Evolutionary conservation across 2,113 vertebrate species (phyloP).

Genomic region (Clupea harengus): DNA sequence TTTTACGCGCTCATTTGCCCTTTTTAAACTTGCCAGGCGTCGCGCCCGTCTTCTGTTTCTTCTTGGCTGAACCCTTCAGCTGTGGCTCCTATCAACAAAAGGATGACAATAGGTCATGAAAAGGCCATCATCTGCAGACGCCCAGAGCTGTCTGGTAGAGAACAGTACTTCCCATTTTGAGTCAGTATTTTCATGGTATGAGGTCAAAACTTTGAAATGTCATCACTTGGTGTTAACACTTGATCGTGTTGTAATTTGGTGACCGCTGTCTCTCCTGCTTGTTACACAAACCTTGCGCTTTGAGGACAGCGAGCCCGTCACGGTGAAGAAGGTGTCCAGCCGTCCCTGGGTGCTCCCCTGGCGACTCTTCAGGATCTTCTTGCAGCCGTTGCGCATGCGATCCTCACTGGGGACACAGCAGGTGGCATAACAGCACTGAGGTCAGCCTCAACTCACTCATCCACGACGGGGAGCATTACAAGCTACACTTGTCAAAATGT

Average conservation of each 20-base stretch:
- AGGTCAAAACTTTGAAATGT: neutral
- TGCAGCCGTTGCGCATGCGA: constrained; percentile 83
- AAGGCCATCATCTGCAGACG: neutral
- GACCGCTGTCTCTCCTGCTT: neutral
- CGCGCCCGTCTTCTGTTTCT: constrained; percentile 80
- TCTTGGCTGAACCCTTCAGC: constrained; percentile 82
- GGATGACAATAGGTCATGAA: neutral
- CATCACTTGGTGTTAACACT: too few relatives aligned
- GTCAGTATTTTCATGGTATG: neutral
- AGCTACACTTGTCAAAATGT: neutral
- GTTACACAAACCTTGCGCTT: constrained; percentile 81
- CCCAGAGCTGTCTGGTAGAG: neutral
- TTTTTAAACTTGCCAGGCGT: constrained; percentile 75
- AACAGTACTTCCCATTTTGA: neutral
- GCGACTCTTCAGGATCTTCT: constrained; percentile 85
- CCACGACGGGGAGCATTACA: neutral
- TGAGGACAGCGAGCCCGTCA: constrained; percentile 90
- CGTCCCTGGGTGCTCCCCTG: constrained; percentile 94
- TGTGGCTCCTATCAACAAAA: constrained; percentile 70
- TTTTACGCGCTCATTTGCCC: constrained; percentile 69
- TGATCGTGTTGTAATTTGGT: neutral
- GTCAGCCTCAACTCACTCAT: neutral
- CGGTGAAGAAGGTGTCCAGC: constrained; percentile 92
- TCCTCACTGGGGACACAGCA: constrained; percentile 75
- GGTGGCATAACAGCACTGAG: constrained; percentile 15